Evolutionary conservation across 1,140 invertebrate species (phyloP), one percentile per base, ranked within the genome.

Genomic region (Hyposmocoma kahamanoa): DNA sequence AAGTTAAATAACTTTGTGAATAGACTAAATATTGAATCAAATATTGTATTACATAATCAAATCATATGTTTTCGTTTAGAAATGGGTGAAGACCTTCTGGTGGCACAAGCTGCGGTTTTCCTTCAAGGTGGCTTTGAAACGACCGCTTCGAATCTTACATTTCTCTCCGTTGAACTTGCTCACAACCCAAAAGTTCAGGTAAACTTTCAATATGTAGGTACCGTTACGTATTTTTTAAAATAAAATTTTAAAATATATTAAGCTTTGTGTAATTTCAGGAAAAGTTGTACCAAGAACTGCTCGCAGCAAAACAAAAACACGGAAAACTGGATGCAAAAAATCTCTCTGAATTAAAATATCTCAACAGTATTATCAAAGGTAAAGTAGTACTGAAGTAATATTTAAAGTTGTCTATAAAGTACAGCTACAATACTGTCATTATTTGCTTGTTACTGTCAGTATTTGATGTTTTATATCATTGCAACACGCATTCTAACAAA

Each of bases 121-220:
- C 26, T 75, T 3, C 61, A 63, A 41, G 72, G 53, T 13, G 72
- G 67, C 0, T 72, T 59, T 24, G 72, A 72, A 2, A 71, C 69
- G 0, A 44, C 65, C 1, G 51, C 55, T 5, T 28, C 39, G 0
- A 18, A 48, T 0, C 18, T 72, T 0, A 49, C 62, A 3, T 71
- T 51, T 8, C 22, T 41, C 1, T 52, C 50, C 3, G 62, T 59
- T 17, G 66, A 72, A 49, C 30, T 76, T n/a, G 70, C 70, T 0
- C 44, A 55, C 24, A 26, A 57, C 24, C 61, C 53, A 21, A 41
- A 63, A 6, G 3, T 55, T 20, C 72, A 73, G 57, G 72, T 76
- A 60, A 44, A 11, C 13, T 1, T 21, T 41, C 18, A 28, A 6
- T 28, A 6, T 6, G 6, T 28, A 6, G 24, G 24, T 28, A n/a